Evolutionary conservation across 2,888 invertebrate species (phyloP).

Genomic region (Drosophila maculinotata): DNA sequence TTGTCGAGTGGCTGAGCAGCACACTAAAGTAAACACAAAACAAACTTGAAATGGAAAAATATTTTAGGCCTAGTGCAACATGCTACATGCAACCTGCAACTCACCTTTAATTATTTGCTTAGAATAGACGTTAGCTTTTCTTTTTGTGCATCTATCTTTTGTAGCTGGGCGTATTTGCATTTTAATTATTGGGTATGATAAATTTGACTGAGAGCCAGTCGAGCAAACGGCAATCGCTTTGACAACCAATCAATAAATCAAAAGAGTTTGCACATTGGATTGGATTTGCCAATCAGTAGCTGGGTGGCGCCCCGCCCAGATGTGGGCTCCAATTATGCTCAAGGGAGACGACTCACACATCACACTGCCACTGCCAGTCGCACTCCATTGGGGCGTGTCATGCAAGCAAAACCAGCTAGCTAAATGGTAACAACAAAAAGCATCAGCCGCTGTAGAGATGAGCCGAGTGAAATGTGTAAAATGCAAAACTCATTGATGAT

Average conservation of each 20-base stretch:
- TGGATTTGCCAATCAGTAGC: constrained; percentile 61
- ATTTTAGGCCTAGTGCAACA: constrained; percentile 27
- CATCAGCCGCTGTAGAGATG: constrained; percentile 39
- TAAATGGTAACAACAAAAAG: constrained; percentile 50
- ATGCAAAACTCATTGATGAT: constrained; percentile 75
- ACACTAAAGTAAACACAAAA: constrained; percentile 37
- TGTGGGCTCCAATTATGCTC: constrained; percentile 66
- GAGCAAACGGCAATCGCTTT: constrained; percentile 58
- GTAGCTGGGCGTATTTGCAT: constrained; percentile 42
- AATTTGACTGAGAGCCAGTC: constrained; percentile 31
- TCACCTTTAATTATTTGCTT: constrained; percentile 6
- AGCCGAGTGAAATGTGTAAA: constrained; percentile 73
- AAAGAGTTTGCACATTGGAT: constrained; percentile 44
- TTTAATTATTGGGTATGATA: constrained; percentile 58
- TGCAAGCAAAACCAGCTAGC: constrained; percentile 51
- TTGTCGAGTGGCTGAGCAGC: constrained; percentile 59
- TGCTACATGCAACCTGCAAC: constrained; percentile 21
- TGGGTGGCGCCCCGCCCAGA: constrained; percentile 20
- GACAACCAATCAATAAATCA: constrained; percentile 76
- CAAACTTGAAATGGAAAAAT: constrained; percentile 44
- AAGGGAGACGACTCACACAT: constrained; percentile 30
- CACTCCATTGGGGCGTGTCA: constrained; percentile 41
- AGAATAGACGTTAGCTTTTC: neutral
- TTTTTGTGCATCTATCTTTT: neutral
- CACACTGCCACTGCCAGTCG: no score